phyloP scores from a whole-genome alignment of 2,888 invertebrate species.

The Panorpa germanica region DNA sequence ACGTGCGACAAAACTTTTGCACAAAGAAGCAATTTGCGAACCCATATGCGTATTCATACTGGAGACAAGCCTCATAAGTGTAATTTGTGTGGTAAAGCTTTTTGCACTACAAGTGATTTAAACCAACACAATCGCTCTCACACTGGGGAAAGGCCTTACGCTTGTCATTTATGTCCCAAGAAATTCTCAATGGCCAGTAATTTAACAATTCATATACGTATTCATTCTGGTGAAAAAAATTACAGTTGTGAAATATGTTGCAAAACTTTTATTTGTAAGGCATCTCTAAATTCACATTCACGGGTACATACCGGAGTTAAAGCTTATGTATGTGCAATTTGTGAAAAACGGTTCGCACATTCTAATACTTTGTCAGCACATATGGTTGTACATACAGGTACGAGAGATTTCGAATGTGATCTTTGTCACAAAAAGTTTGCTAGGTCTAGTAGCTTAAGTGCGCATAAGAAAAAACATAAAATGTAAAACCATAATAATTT shows the following conservation, averaged over 20 bases:
- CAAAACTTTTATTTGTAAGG: constrained; percentile 8
- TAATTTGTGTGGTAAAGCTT: constrained; percentile 9
- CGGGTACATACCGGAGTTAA: no score
- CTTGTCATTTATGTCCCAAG: constrained; percentile 7
- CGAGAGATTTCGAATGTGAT: constrained; percentile 1
- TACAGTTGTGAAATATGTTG: constrained; percentile 9
- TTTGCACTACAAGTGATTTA: constrained; percentile 8
- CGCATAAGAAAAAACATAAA: constrained; percentile 9
- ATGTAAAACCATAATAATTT: no score
- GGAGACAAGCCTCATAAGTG: constrained; percentile 9
- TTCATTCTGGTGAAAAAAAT: constrained; percentile 7
- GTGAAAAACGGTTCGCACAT: constrained; percentile 7
- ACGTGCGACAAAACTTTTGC: constrained; percentile 6
- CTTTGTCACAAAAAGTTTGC: constrained; percentile 8
- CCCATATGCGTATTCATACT: constrained; percentile 7
- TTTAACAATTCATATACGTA: constrained; percentile 6
- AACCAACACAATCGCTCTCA: constrained; percentile 7
- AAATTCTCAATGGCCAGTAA: constrained; percentile 7
- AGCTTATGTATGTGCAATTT: no score
- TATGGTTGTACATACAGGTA: constrained; percentile 6
- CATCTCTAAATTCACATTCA: no score
- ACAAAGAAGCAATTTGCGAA: constrained; percentile 8
- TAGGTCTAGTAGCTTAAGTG: constrained; percentile 4
- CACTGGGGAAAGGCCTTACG: constrained; percentile 7
- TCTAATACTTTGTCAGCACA: constrained; percentile 8